These are phyloP conservation scores for Erannis defoliaria DNA, from an alignment of 2,888 invertebrate species.

Conservation along the genomic window DNA sequence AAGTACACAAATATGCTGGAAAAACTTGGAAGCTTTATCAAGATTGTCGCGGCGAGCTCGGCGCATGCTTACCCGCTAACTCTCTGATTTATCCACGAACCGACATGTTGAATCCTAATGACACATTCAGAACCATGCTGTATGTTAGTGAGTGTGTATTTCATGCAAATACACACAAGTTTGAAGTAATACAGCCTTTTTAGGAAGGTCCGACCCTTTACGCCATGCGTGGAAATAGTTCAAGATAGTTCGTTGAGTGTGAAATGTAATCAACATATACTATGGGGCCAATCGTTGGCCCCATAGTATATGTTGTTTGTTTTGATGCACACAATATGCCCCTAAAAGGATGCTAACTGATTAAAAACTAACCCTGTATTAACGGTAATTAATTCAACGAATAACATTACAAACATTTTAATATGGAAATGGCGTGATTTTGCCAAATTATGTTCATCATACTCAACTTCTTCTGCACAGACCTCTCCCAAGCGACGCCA, in stretches of 20 bases:
- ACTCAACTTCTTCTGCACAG: too few relatives aligned
- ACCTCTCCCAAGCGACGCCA: too few relatives aligned
- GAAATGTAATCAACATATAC: slow-evolving; percentile 40
- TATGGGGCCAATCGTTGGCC: too few relatives aligned
- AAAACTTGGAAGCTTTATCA: slow-evolving; percentile 12
- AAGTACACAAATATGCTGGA: slow-evolving; percentile 3
- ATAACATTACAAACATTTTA: too few relatives aligned
- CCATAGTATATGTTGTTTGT: too few relatives aligned
- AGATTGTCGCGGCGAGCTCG: slow-evolving; percentile 5
- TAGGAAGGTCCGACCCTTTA: slow-evolving; percentile 23
- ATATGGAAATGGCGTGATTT: too few relatives aligned
- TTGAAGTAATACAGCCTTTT: slow-evolving; percentile 35
- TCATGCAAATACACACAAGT: slow-evolving; percentile 10
- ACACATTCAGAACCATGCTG: slow-evolving; percentile 3
- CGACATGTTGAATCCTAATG: slow-evolving; percentile 17
- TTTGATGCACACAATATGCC: too few relatives aligned
- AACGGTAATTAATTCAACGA: too few relatives aligned
- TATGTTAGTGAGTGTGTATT: slow-evolving; percentile 1
- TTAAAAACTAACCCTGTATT: too few relatives aligned
- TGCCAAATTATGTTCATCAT: too few relatives aligned
- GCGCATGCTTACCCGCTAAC: slow-evolving; percentile 10
- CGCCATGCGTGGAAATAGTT: slow-evolving; percentile 11
- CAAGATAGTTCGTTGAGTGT: slow-evolving; percentile 31
- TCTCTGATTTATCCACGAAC: slow-evolving; percentile 7
- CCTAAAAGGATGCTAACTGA: too few relatives aligned